Percentiles rank a stretch among this genome's conserved stretches.
Evolutionary conservation across 2,888 invertebrate genomes (phyloP).

Genomic region (Iselma pallidipennis): DNA sequence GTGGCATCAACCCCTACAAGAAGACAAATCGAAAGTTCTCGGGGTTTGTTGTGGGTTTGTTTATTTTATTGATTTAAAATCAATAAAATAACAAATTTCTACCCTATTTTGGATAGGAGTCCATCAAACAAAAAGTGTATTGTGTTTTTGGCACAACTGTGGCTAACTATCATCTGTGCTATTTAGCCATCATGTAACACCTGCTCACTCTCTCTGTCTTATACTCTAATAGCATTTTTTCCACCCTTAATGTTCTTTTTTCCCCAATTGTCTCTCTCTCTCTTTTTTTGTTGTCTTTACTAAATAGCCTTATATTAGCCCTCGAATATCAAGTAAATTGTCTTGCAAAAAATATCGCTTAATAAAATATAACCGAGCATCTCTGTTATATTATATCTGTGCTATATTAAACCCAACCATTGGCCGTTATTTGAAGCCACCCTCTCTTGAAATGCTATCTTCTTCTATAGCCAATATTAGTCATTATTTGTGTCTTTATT

Average conservation of each 20-base stretch:
- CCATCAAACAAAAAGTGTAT: neutral
- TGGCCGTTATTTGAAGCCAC: neutral
- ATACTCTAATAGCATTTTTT: slow-evolving; percentile 43
- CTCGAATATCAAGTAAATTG: slow-evolving; percentile 35
- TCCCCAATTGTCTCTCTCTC: no score
- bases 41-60: no score
- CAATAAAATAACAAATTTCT: no score
- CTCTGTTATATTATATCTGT: neutral
- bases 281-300: slow-evolving; percentile 39
- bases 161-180: slow-evolving; percentile 32
- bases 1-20: no score
- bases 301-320: slow-evolving; percentile 41
- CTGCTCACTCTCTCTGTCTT: slow-evolving; percentile 41
- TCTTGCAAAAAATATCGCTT: slow-evolving; percentile 47
- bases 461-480: neutral
- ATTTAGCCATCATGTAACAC: slow-evolving; percentile 39
- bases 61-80: no score
- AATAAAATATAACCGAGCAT: slow-evolving; percentile 42
- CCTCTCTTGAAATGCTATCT: slow-evolving; percentile 4
- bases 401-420: slow-evolving; percentile 35
- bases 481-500: neutral
- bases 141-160: slow-evolving; percentile 25
- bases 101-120: no score
- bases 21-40: no score
- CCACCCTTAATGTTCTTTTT: slow-evolving; percentile 25